Base-by-base conservation (phyloP, 2,888 invertebrate species). In the Zhuqinia jingwanae region DNA sequence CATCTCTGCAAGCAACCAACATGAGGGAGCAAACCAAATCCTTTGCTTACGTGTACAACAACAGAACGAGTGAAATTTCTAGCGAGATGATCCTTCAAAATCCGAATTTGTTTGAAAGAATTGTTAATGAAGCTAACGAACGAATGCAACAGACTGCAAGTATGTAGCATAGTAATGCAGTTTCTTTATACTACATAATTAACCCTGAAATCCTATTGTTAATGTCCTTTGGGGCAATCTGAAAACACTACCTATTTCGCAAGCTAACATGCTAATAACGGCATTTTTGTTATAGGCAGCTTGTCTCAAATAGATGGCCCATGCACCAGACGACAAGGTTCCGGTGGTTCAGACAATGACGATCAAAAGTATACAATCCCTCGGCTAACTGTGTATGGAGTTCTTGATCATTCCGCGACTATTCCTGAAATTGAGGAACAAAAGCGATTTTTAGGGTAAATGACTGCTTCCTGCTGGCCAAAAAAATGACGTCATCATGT, bases 11-110 rank as follows among this genome's bases (percentile, higher is more conserved):
- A 11, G 45, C 47, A 6, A 13, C 10, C 8, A 81, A 75, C 17
- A 2, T 88, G 5, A 50, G 42, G 17, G 87, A 89, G 22, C 89
- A 89, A 77, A 25, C 85, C 0, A 75, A 75, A 42, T 88, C 89
- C 8, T 90, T 90, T 84, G 90, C 90, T 0, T 89, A 83, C 68
- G 10, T 89, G 1, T 90, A 88, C 70, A 89, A 87, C 27, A 89
- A 89, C 17, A 78, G 79, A 20, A 88, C 89, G 0, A 83, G 50
- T 3, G 63, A 68, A 70, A 10, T 88, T 25, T 50, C 79, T 1
- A 68, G 53, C 8, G 56, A 79, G 20, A 45, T 20, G 0, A 82
- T 87, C 25, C 36, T 36, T 15, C n/a, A 36, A 0, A 65, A 53
- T 50, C 78, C 89, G 0, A 68, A 79, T 15, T 6, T 5, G 0